Conservation (phyloP, 2,113 vertebrate genomes). For the Otocyon megalotis region DNA sequence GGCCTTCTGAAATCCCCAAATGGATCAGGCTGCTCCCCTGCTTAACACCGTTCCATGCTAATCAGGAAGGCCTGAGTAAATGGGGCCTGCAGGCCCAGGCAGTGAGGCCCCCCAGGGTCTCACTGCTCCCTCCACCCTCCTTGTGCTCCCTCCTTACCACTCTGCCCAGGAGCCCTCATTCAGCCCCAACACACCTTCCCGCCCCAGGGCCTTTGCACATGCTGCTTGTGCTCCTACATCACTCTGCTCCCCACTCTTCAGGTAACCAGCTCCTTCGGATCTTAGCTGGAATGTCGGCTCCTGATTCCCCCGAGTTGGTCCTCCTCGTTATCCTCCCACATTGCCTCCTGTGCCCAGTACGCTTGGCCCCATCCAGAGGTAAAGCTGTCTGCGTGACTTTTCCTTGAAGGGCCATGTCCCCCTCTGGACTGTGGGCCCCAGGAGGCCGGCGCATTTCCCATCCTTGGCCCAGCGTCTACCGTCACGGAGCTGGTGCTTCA, state of each 20-base stretch:
- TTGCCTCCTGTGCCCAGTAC: background rate
- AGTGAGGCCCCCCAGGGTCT: background rate
- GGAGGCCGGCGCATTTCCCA: background rate
- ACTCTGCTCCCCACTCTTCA: background rate
- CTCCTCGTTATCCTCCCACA: background rate
- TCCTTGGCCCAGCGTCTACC: accelerated
- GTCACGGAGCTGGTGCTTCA: background rate
- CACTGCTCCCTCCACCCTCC: no score
- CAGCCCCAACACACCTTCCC: background rate
- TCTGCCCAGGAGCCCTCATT: background rate
- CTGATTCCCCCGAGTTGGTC: background rate
- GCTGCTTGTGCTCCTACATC: background rate
- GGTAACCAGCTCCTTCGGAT: background rate
- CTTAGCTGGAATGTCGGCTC: background rate
- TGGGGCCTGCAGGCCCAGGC: background rate
- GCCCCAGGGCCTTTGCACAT: background rate
- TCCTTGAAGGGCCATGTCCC: background rate
- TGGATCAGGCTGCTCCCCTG: background rate
- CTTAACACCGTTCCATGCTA: background rate
- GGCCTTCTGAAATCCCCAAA: background rate
- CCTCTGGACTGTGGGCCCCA: background rate
- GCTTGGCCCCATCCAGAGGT: background rate
- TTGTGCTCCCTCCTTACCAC: background rate
- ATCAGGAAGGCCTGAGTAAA: background rate
- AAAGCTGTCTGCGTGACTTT: background rate